Evolutionary conservation across 2,888 invertebrate species (phyloP).

Genomic region (Drosophila acutilabella): DNA sequence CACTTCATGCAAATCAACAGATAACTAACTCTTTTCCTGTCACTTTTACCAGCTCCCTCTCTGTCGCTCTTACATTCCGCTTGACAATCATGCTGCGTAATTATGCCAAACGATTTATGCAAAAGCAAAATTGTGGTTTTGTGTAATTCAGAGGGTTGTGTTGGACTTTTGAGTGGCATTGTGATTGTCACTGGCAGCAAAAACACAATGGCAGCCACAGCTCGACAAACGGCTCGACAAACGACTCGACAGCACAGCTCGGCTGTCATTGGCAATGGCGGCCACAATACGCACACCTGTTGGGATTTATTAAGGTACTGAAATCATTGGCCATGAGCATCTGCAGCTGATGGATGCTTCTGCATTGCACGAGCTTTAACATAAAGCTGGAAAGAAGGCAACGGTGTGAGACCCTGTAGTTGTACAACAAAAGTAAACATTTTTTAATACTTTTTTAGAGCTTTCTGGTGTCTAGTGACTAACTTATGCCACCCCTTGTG

Average conservation of each 20-base stretch:
- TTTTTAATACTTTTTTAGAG: no score
- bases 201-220: constrained; percentile 37
- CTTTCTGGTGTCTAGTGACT: no score
- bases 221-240: constrained; percentile 15
- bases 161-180: constrained; percentile 45
- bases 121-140: constrained; percentile 31
- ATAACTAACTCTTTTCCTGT: constrained; percentile 1
- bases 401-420: background rate
- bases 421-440: no score
- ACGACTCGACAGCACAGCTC: constrained; percentile 30
- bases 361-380: constrained; percentile 5
- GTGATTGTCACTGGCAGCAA: constrained; percentile 61
- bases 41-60: background rate
- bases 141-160: constrained; percentile 46
- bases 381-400: background rate
- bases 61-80: background rate
- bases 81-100: constrained; percentile 64
- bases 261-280: constrained; percentile 56
- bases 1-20: constrained; percentile 3
- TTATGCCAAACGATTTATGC: constrained; percentile 42
- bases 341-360: constrained; percentile 43
- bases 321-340: constrained; percentile 3
- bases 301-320: constrained; percentile 29
- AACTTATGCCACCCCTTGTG: background rate
- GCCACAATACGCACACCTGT: constrained; percentile 49